Percentiles rank a stretch among this genome's conserved stretches.
phyloP scores from a whole-genome alignment of 1,140 invertebrate species.

The Carcinoscorpius rotundicauda region DNA sequence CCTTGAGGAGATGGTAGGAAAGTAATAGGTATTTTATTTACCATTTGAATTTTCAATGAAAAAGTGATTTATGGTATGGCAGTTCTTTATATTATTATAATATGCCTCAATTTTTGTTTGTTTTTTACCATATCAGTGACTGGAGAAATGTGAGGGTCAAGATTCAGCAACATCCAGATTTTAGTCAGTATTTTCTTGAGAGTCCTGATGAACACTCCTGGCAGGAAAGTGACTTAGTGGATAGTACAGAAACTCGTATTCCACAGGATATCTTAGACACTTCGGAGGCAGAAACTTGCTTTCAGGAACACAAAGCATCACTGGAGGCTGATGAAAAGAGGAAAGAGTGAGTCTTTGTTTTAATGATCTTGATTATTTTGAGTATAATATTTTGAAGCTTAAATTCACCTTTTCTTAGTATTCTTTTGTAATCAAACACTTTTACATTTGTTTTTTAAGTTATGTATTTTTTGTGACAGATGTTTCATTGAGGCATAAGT shows the following conservation, averaged over 20 bases:
- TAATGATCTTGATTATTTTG: constrained; percentile 4
- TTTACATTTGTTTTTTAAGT: constrained; percentile 6
- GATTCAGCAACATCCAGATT: constrained; percentile 74
- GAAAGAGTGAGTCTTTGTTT: constrained; percentile 57
- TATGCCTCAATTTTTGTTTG: no score
- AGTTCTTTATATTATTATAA: no score
- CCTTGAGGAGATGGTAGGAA: no score
- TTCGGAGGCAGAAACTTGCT: constrained; percentile 78
- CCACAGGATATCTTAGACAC: constrained; percentile 84
- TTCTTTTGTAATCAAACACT: not conserved
- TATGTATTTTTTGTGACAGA: constrained; percentile 1
- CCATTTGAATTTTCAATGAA: no score
- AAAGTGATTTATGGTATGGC: no score
- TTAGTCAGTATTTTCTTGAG: constrained; percentile 72
- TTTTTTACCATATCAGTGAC: constrained; percentile 43
- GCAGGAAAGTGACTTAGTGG: constrained; percentile 60
- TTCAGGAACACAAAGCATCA: constrained; percentile 78
- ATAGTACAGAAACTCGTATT: constrained; percentile 48
- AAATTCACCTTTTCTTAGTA: no score
- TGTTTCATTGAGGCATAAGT: not conserved
- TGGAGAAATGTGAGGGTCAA: constrained; percentile 73
- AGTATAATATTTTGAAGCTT: no score
- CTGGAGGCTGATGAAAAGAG: constrained; percentile 80
- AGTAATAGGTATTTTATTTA: no score
- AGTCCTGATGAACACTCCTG: constrained; percentile 55